phyloP scores from a whole-genome alignment of 2,888 invertebrate genomes.

The Ennomos erosarius region DNA sequence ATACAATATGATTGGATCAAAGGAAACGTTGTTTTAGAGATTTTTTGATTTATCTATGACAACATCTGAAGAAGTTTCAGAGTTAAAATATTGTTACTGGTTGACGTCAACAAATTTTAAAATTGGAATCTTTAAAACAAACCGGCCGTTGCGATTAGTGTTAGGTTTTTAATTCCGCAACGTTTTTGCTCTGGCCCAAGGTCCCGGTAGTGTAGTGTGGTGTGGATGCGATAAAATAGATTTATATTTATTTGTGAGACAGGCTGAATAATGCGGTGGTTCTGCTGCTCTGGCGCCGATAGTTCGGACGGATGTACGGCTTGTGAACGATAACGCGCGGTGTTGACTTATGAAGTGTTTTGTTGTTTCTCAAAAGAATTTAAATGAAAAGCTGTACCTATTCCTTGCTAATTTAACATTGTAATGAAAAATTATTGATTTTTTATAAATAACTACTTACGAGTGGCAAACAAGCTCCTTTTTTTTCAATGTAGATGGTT shows the following conservation, averaged over 20 bases:
- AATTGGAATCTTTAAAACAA: slow-evolving; percentile 28
- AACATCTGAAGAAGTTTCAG: slow-evolving; percentile 11
- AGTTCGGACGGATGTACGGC: slow-evolving; percentile 17
- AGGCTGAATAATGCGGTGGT: slow-evolving; percentile 14
- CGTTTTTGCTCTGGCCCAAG: slow-evolving; percentile 35
- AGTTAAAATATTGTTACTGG: slow-evolving; percentile 11
- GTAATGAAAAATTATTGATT: no score
- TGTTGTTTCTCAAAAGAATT: slow-evolving; percentile 11
- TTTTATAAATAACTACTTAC: no score
- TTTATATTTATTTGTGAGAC: slow-evolving; percentile 39
- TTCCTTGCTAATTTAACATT: no score
- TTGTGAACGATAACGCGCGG: slow-evolving; percentile 25
- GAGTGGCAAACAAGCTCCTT: no score
- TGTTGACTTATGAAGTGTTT: slow-evolving; percentile 26
- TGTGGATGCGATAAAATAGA: slow-evolving; percentile 40
- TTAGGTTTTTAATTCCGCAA: slow-evolving; percentile 24
- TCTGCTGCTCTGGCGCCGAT: slow-evolving; percentile 10
- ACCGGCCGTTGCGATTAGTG: slow-evolving; percentile 19
- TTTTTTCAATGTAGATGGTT: no score
- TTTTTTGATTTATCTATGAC: slow-evolving; percentile 17
- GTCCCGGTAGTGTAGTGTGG: slow-evolving; percentile 28
- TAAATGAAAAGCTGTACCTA: no score
- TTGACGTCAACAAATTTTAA: slow-evolving; percentile 35
- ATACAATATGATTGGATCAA: slow-evolving; percentile 7
- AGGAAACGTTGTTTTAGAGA: slow-evolving; percentile 6